phyloP scores from a whole-genome alignment of 2,888 invertebrate genomes.

The Anagyrus pseudococci region DNA sequence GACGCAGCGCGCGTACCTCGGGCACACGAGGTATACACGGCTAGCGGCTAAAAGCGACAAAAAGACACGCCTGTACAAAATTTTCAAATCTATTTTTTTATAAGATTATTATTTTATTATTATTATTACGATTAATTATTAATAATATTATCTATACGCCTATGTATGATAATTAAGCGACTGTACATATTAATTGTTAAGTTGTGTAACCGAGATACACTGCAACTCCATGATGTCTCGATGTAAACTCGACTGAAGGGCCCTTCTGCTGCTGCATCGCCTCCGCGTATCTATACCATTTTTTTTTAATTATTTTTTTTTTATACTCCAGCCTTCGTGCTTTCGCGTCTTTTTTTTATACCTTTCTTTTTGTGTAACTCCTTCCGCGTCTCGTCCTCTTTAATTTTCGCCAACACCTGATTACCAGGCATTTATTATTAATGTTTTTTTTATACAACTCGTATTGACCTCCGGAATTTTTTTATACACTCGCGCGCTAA shows the following conservation, averaged over 20 bases:
- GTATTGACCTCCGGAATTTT: slow-evolving; percentile 9
- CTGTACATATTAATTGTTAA: slow-evolving; percentile 56
- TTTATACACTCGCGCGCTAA: slow-evolving; percentile 46
- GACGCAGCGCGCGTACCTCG: too few species aligned
- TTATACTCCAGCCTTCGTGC: background rate
- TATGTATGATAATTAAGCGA: slow-evolving; percentile 29
- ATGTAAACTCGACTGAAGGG: slow-evolving; percentile 50
- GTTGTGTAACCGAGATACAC: slow-evolving; percentile 38
- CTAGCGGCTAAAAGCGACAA: background rate
- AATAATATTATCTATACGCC: background rate
- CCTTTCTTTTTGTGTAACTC: slow-evolving; percentile 25
- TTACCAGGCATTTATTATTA: too few species aligned
- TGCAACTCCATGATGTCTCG: slow-evolving; percentile 17
- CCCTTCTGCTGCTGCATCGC: slow-evolving; percentile 40
- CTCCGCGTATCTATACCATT: slow-evolving; percentile 5
- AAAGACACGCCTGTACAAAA: slow-evolving; percentile 45
- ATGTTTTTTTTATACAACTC: background rate
- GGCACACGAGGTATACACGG: background rate
- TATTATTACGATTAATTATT: background rate
- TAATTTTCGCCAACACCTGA: too few species aligned
- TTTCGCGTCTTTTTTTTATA: slow-evolving; percentile 11
- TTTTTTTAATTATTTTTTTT: slow-evolving; percentile 7
- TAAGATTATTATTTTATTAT: background rate
- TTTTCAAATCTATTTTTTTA: background rate
- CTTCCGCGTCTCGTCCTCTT: too few species aligned